Evolutionary conservation across 2,113 vertebrate genomes (phyloP), one percentile per base, ranked within the genome.

Genomic region (Pelecanus crispus): DNA sequence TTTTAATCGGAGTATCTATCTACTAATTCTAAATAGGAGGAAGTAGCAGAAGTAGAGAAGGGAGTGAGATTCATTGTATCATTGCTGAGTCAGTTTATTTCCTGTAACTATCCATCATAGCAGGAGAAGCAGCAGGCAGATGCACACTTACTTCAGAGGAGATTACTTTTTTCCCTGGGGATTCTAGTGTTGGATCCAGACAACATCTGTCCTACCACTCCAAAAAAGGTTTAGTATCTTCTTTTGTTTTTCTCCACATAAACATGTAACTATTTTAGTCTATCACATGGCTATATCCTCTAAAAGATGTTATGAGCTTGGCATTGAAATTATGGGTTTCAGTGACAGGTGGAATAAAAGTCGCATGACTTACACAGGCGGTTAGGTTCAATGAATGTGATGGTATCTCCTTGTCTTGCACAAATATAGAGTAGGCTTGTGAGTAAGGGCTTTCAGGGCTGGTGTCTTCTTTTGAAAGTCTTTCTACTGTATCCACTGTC

Each of bases 1-100:
- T 97, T 99, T 99, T 99, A 99, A 98, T 99, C 98, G 88, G 98
- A 97, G 98, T 98, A 98, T 98, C 97, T 97, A 97, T 95, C 98
- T 98, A 97, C 98, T 98, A 98, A 98, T 98, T 98, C 98, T 98
- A 98, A 98, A 97, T 96, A 98, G 97, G 52, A 95, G 67, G 55
- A 94, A 95, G 88, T 81, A 61, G 81, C 55, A 81, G 68, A 75
- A 94, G 38, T 42, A 78, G 70, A 63, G 61, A 81, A 97, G 81
- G n/a, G 88, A 98, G 96, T 90, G 59, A 92, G 86, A 96, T 90
- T 96, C 97, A 58, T 95, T 84, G 96, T 92, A 95, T 95, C 95
- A 97, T 77, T 97, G 98, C 98, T 99, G 98, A 99, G 98, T 99
- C 98, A 98, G 98, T 98, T 97, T 98, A 81, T 94, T 98, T 98